These are phyloP conservation scores for Mythimna vitellina DNA, from an alignment of 2,888 invertebrate genomes.

Conservation along the genomic window DNA sequence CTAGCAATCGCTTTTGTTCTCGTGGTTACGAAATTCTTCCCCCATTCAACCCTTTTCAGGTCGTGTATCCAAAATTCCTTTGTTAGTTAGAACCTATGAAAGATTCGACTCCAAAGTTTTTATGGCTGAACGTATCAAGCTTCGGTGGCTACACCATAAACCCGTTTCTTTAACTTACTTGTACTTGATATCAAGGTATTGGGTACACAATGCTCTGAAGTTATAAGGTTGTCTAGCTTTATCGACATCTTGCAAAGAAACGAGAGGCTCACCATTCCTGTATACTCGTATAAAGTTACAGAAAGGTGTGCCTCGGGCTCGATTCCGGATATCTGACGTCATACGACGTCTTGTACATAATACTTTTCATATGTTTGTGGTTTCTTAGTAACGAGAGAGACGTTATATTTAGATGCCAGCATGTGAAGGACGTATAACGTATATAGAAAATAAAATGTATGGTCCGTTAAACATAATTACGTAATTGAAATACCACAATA, in stretches of 20 bases:
- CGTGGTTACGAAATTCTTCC: not conserved
- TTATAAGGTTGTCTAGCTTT: constrained; percentile 5
- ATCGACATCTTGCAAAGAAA: constrained; percentile 19
- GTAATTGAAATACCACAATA: not conserved
- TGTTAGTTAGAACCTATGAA: constrained; percentile 19
- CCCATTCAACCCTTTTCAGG: not conserved
- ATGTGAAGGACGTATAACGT: not conserved
- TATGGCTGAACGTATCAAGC: not conserved
- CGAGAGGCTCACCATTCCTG: constrained; percentile 2
- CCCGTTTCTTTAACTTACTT: not conserved
- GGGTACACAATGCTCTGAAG: constrained; percentile 1
- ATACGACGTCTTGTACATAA: constrained; percentile 21
- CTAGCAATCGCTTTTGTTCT: constrained; percentile 6
- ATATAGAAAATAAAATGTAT: constrained; percentile 1
- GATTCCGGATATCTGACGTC: constrained; percentile 46
- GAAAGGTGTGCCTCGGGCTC: constrained; percentile 32
- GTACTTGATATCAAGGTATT: not conserved
- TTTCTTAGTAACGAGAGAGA: constrained; percentile 33
- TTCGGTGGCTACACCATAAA: not conserved
- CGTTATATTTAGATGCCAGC: constrained; percentile 8
- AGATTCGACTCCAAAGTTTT: not conserved
- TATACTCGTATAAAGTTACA: constrained; percentile 26
- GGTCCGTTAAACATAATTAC: not conserved
- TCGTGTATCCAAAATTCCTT: not conserved
- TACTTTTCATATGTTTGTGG: constrained; percentile 40